phyloP scores from a whole-genome alignment of 2,888 invertebrate genomes.

The Stenoptilia bipunctidactyla region DNA sequence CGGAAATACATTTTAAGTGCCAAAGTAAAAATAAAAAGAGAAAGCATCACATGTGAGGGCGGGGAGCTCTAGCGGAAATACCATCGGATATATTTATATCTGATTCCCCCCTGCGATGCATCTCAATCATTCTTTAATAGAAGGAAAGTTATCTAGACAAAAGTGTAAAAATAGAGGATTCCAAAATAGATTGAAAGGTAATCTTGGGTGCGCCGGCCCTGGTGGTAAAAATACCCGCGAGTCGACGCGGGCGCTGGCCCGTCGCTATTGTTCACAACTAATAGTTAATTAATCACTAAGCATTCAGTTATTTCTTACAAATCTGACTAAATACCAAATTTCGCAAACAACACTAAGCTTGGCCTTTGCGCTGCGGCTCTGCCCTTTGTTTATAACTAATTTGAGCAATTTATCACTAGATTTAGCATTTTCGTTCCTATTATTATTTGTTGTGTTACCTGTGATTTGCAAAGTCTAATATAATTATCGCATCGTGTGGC shows the following conservation, averaged over 20 bases:
- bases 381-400: too few species aligned
- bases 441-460: too few species aligned
- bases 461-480: too few species aligned
- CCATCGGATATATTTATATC: slow-evolving; percentile 46
- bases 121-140: slow-evolving; percentile 68
- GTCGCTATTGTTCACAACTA: too few species aligned
- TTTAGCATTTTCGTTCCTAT: too few species aligned
- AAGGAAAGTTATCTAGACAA: slow-evolving; percentile 69
- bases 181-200: slow-evolving; percentile 67
- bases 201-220: slow-evolving; percentile 61
- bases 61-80: slow-evolving; percentile 46
- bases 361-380: too few species aligned
- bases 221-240: slow-evolving; percentile 51
- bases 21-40: not conserved
- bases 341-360: too few species aligned
- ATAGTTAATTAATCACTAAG: too few species aligned
- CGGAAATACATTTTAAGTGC: slow-evolving; percentile 1
- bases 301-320: too few species aligned
- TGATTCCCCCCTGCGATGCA: slow-evolving; percentile 66
- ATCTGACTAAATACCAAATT: too few species aligned
- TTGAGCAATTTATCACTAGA: too few species aligned
- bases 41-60: slow-evolving; percentile 28
- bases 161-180: slow-evolving; percentile 62
- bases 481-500: too few species aligned
- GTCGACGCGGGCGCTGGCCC: slow-evolving; percentile 23